phyloP scores from a whole-genome alignment of 2,888 invertebrate species.

The Rhagonycha fulva region DNA sequence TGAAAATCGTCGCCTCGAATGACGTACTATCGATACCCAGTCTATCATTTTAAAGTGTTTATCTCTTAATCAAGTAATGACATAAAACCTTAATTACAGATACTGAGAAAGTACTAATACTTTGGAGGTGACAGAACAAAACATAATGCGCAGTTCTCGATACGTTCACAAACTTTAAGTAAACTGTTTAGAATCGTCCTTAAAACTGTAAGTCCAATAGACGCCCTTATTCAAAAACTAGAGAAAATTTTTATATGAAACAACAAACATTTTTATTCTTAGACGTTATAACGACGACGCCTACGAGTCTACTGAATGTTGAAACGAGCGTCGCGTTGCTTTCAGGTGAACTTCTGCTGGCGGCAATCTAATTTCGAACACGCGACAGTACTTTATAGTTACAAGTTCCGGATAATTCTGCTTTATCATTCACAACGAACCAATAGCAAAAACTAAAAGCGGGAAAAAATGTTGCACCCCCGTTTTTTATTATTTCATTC shows the following conservation, averaged over 20 bases:
- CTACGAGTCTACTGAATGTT: conserved; percentile 34
- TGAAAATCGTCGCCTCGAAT: conserved; percentile 71
- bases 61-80: background rate
- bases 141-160: background rate
- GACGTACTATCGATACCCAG: conserved; percentile 77
- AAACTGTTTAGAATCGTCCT: background rate
- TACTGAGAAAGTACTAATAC: background rate
- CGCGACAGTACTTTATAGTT: conserved; percentile 21
- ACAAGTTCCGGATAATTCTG: conserved; percentile 16
- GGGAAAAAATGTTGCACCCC: background rate
- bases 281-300: conserved; percentile 31
- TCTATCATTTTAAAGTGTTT: conserved; percentile 65
- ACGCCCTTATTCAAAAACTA: background rate
- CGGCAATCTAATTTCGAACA: conserved; percentile 36
- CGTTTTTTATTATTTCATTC: background rate
- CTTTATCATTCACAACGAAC: background rate
- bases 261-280: conserved; percentile 26
- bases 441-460: background rate
- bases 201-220: background rate
- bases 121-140: background rate
- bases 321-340: conserved; percentile 30
- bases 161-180: background rate
- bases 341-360: conserved; percentile 35
- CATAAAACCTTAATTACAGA: background rate
- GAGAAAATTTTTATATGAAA: background rate